Evolutionary conservation across 1,140 invertebrate genomes (phyloP).

Genomic region (Bombus affinis): DNA sequence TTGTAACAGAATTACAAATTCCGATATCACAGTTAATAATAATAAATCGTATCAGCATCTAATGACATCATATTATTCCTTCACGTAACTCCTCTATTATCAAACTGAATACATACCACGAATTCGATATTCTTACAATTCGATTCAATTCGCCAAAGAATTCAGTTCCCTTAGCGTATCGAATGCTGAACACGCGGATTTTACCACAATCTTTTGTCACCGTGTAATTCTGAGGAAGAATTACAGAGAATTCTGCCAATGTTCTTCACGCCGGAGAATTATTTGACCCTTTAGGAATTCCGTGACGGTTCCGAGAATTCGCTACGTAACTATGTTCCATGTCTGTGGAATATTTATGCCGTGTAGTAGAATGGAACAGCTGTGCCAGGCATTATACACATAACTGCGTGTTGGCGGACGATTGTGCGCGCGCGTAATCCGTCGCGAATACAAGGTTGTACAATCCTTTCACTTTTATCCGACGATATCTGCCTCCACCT

Average conservation of each 20-base stretch:
- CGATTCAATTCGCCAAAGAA: neutral
- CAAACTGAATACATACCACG: too few relatives aligned
- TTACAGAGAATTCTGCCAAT: neutral
- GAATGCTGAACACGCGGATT: neutral
- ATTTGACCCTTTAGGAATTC: constrained; percentile 30
- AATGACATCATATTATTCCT: too few relatives aligned
- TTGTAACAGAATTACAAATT: neutral
- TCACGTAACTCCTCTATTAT: too few relatives aligned
- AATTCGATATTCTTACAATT: neutral
- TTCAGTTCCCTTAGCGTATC: neutral
- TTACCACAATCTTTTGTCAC: neutral
- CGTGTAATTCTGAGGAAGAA: neutral
- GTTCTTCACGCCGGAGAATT: neutral
- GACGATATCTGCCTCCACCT: constrained; percentile 65
- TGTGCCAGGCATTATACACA: constrained; percentile 29
- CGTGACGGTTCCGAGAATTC: constrained; percentile 29
- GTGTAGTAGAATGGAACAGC: constrained; percentile 41
- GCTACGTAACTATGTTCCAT: constrained; percentile 30
- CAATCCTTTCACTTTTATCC: constrained; percentile 81
- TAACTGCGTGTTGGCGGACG: constrained; percentile 36
- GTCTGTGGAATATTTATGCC: constrained; percentile 43
- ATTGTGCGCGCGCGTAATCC: constrained; percentile 60
- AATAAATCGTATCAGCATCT: too few relatives aligned
- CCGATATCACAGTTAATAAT: neutral
- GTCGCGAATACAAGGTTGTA: constrained; percentile 75